Evolutionary conservation across 2,113 vertebrate genomes (phyloP), one percentile per base, ranked within the genome.

Genomic region (Leuciscus idus): DNA sequence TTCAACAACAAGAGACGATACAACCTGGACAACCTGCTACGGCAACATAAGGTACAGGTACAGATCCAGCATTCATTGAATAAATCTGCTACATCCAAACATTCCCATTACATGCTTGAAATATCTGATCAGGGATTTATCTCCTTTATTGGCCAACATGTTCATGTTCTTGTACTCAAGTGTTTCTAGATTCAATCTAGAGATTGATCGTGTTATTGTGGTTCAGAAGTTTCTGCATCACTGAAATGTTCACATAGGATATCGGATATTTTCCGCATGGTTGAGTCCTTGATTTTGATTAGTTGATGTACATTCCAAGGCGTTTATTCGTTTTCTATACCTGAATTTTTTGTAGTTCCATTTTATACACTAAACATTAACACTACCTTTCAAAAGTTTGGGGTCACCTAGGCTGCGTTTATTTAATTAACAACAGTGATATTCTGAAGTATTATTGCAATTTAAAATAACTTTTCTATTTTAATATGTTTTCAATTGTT

Each of bases 1-100:
- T 99, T 99, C 90, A 99, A 99, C 90, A 99, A 99, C 88, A 99
- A 99, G 93, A 94, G 98, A 87, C 94, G 97, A 43, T 98, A 99
- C 90, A 99, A 99, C 86, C 94, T 99, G 85, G 98, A 99, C 92
- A 98, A 97, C 89, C 95, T 99, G 19, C 96, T 99, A 12, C 98
- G 99, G 86, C 98, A 99, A 91, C 97, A 99, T 93, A 99, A 99
- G 84, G 82, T 84, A 72, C 96, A 98, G 96, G 96, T 95, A 89
- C 80, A 66, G 28, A 39, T n/a, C 5, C 28, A 64, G 30, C 46
- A 73, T 15, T 15, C 6, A 46, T 62, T 9, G 15, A 28, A 2
- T 39, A 21, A 4, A 26, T 39, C 12, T 50, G 43, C 26, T 82
- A 4, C 46, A 82, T 82, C 15, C 7, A 46, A 66, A 81, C 23